Conservation (phyloP, 2,888 invertebrate species). For the Unio pictorum region DNA sequence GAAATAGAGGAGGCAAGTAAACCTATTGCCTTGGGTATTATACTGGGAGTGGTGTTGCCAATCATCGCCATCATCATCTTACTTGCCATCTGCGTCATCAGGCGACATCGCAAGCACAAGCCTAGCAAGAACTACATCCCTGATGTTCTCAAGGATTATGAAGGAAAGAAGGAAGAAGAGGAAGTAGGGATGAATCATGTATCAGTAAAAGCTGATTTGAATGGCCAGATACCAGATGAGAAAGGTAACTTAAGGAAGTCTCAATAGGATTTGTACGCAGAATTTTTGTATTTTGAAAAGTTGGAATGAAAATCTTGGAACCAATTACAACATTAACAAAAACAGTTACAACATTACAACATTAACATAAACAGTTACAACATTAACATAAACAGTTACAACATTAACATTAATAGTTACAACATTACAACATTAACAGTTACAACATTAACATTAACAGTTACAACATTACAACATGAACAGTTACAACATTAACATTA, state of each 20-base stretch:
- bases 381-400: too few relatives aligned
- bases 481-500: too few relatives aligned
- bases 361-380: too few relatives aligned
- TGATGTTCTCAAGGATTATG: conserved; percentile 61
- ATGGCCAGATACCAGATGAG: conserved; percentile 53
- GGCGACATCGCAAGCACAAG: conserved; percentile 59
- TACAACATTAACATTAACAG: too few relatives aligned
- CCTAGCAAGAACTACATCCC: conserved; percentile 61
- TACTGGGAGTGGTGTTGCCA: conserved; percentile 62
- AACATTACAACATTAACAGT: too few relatives aligned
- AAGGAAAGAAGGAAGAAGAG: conserved; percentile 52
- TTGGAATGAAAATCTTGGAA: neutral
- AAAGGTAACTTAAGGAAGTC: conserved; percentile 33
- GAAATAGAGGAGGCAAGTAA: conserved; percentile 42
- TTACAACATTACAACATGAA: too few relatives aligned
- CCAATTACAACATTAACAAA: neutral
- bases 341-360: too few relatives aligned
- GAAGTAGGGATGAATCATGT: conserved; percentile 57
- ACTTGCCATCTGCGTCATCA: conserved; percentile 60
- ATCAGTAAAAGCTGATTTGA: conserved; percentile 59
- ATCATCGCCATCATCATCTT: conserved; percentile 61
- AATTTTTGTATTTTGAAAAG: too few relatives aligned
- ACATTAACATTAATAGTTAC: too few relatives aligned
- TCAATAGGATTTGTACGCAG: too few relatives aligned
- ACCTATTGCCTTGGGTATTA: conserved; percentile 62